A percentile compares a stretch with the other conserved stretches of the same genome.
These are phyloP conservation scores for Anthopleura sola DNA, from an alignment of 64 coral and sea anemone genomes.

Conservation along the genomic window DNA sequence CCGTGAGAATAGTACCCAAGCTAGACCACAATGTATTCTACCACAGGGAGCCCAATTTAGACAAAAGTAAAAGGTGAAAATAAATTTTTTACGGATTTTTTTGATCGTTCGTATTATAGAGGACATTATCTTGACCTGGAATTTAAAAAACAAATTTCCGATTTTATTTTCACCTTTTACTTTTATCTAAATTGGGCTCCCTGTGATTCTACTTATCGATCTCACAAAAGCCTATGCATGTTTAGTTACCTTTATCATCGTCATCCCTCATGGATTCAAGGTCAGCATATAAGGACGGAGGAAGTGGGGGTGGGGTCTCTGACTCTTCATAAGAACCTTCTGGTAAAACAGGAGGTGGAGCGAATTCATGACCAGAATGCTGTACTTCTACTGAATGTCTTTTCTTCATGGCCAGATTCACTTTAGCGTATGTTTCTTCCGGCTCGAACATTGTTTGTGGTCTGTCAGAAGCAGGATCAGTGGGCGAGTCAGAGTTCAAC, in stretches of 20 bases:
- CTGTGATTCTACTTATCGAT: too few relatives aligned
- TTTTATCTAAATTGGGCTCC: too few relatives aligned
- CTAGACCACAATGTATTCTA: too few relatives aligned
- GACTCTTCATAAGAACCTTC: background rate
- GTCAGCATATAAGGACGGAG: conserved; percentile 23
- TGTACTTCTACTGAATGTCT: background rate
- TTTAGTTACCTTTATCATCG: background rate
- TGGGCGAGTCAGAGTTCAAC: background rate
- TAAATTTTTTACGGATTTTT: too few relatives aligned
- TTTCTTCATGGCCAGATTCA: conserved; percentile 5
- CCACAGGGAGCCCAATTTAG: too few relatives aligned
- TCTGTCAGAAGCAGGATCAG: background rate
- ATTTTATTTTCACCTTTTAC: too few relatives aligned
- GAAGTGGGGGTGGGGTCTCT: conserved; percentile 7
- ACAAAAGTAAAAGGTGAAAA: too few relatives aligned
- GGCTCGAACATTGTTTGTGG: background rate
- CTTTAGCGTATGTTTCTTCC: conserved; percentile 15
- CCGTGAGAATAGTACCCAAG: too few relatives aligned
- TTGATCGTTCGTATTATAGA: too few relatives aligned
- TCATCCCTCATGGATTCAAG: background rate
- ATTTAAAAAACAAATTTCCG: too few relatives aligned
- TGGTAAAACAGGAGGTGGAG: too few relatives aligned
- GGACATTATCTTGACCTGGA: too few relatives aligned
- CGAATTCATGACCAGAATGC: background rate
- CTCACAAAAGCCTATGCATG: background rate